Evolutionary conservation across 2,113 vertebrate species (phyloP).

Genomic region (Mungos mungo): DNA sequence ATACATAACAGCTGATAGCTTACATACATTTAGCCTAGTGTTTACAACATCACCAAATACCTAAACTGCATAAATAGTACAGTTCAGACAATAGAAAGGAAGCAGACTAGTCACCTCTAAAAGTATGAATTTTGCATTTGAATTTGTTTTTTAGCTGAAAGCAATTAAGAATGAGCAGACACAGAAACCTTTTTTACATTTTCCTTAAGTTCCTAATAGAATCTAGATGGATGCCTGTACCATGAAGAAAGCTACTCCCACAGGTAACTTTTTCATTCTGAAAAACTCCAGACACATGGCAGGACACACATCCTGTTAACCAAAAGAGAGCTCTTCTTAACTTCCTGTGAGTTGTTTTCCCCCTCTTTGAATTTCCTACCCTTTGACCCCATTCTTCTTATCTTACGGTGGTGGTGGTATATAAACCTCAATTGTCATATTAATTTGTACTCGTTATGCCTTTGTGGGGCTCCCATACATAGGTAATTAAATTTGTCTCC

Average conservation of each 20-base stretch:
- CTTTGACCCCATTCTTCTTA: background rate
- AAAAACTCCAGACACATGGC: no score
- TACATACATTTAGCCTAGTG: background rate
- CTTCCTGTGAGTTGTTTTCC: no score
- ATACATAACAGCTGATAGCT: background rate
- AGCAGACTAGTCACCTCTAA: background rate
- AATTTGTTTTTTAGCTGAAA: background rate
- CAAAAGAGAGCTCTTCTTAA: no score
- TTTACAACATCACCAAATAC: background rate
- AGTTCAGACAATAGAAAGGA: background rate
- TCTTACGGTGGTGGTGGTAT: background rate
- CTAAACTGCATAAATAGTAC: background rate
- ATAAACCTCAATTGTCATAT: background rate
- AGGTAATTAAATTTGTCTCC: background rate
- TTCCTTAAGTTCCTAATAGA: no score
- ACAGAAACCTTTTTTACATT: no score
- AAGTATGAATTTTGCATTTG: background rate
- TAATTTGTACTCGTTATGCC: background rate
- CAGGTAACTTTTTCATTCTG: no score
- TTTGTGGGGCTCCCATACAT: background rate
- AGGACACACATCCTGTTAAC: no score
- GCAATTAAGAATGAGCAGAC: background rate
- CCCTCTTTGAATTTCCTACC: no score
- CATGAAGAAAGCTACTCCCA: no score
- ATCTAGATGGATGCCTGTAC: no score